phyloP scores from a whole-genome alignment of 2,113 vertebrate genomes.

The Cololabis saira region DNA sequence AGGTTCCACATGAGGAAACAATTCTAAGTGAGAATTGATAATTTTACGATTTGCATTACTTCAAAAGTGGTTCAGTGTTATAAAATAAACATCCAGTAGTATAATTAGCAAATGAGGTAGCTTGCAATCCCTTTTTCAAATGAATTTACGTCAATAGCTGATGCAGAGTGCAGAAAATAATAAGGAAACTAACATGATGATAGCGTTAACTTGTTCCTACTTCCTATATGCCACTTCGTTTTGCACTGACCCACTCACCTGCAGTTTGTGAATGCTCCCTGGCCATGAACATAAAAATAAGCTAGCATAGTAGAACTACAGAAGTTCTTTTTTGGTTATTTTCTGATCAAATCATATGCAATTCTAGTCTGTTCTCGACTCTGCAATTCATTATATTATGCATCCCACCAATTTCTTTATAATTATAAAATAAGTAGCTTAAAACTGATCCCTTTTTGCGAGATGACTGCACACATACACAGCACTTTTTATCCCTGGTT shows the following conservation, averaged over 20 bases:
- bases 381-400: too few species aligned
- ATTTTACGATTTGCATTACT: constrained; percentile 38
- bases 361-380: too few species aligned
- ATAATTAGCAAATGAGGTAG: constrained; percentile 62
- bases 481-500: too few species aligned
- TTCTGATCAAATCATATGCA: too few species aligned
- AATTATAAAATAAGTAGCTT: too few species aligned
- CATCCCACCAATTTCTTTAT: too few species aligned
- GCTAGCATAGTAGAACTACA: too few species aligned
- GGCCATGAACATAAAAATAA: too few species aligned
- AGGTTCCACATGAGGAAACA: constrained; percentile 59
- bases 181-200: constrained; percentile 12
- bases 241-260: neutral
- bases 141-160: constrained; percentile 39
- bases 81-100: constrained; percentile 52
- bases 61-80: constrained; percentile 56
- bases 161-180: neutral
- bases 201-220: constrained; percentile 6
- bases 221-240: neutral
- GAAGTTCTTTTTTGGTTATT: too few species aligned
- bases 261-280: constrained; percentile 7
- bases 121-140: constrained; percentile 39
- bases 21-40: constrained; percentile 68
- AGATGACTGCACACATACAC: too few species aligned
- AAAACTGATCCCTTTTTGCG: too few species aligned